Conservation (phyloP, 2,113 vertebrate genomes). For the Sclerurus mexicanus region DNA sequence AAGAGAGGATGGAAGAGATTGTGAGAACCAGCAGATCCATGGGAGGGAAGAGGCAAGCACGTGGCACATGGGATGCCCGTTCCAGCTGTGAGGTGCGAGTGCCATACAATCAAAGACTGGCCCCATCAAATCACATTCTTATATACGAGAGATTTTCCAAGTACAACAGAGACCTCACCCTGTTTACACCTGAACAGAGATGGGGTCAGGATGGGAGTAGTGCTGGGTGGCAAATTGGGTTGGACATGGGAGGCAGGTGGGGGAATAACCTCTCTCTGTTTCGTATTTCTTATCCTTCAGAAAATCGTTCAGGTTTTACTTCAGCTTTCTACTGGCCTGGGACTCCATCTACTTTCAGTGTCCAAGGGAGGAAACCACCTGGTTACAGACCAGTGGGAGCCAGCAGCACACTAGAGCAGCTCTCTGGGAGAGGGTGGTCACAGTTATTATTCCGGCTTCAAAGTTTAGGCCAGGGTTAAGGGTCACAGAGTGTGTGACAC, state of each 20-base stretch:
- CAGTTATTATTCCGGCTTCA: neutral
- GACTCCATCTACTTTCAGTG: neutral
- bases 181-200: neutral
- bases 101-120: neutral
- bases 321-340: neutral
- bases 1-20: conserved; percentile 2
- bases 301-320: neutral
- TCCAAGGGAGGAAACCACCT: neutral
- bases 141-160: neutral
- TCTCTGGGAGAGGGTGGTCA: neutral
- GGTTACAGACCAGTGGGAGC: neutral
- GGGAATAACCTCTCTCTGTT: neutral
- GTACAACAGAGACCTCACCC: conserved; percentile 3
- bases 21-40: conserved; percentile 35
- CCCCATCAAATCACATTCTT: conserved; percentile 27
- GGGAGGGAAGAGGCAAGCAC: conserved; percentile 8
- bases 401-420: neutral
- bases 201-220: neutral
- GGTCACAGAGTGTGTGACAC: neutral
- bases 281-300: neutral
- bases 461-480: neutral
- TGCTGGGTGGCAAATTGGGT: neutral
- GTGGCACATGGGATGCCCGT: neutral
- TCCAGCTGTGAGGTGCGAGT: conserved; percentile 1
- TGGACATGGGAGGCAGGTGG: neutral